These are phyloP conservation scores for Odontamblyopus rebecca DNA, from an alignment of 2,797 vertebrate species.

Conservation along the genomic window DNA sequence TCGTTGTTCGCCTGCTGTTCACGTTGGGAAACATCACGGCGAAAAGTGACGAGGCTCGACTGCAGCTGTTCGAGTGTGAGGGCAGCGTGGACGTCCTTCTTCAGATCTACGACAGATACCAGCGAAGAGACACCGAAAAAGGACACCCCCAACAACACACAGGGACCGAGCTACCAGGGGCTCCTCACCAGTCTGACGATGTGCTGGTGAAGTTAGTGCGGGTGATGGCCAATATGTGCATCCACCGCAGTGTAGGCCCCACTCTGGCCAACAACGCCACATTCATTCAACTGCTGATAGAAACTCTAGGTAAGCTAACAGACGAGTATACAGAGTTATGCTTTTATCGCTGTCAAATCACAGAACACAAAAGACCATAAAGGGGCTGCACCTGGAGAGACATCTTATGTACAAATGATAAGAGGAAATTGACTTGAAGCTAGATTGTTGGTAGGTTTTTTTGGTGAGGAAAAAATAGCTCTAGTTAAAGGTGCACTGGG, in stretches of 20 bases:
- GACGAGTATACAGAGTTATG: background rate
- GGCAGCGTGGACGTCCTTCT: conserved; percentile 78
- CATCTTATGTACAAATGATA: background rate
- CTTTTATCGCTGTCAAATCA: background rate
- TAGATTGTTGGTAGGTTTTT: background rate
- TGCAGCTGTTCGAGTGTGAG: conserved; percentile 77
- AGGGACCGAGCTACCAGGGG: background rate
- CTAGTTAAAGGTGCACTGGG: too few species aligned
- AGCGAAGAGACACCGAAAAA: conserved; percentile 51
- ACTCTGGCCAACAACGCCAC: conserved; percentile 72
- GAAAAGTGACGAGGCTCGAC: conserved; percentile 79
- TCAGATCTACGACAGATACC: conserved; percentile 80
- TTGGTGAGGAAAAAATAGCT: background rate
- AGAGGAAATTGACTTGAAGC: background rate
- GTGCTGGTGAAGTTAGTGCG: conserved; percentile 91
- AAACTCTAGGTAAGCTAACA: conserved; percentile 81
- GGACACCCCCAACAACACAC: background rate
- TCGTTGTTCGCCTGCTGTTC: conserved; percentile 89
- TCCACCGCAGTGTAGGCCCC: conserved; percentile 81
- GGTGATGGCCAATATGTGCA: conserved; percentile 88
- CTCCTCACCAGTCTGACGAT: conserved; percentile 76
- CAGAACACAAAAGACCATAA: background rate
- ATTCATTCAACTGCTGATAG: conserved; percentile 81
- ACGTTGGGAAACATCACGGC: conserved; percentile 92
- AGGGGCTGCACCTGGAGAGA: background rate